Percentiles rank a stretch among this genome's conserved stretches.
Conservation (phyloP, 2,797 vertebrate species). For the Coregonus suidteri region DNA sequence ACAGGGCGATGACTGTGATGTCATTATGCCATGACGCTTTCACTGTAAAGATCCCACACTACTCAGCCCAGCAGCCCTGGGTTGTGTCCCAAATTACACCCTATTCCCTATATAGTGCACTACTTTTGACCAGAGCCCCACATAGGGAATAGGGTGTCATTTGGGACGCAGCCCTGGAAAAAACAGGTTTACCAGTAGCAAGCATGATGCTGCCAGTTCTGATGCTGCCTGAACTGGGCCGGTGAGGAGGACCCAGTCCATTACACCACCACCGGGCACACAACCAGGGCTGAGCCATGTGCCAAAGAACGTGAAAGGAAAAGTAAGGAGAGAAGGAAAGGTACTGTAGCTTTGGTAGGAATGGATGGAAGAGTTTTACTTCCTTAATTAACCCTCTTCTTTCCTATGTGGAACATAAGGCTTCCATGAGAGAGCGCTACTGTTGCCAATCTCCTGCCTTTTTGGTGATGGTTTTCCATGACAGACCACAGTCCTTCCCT, state of each 20-base stretch:
- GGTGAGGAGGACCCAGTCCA: constrained; percentile 31
- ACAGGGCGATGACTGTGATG: constrained; percentile 54
- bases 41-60: constrained; percentile 51
- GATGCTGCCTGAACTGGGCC: constrained; percentile 44
- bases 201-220: constrained; percentile 30
- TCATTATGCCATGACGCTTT: constrained; percentile 51
- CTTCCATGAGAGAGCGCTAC: not conserved
- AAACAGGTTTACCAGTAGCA: constrained; percentile 51
- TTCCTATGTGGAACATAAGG: not conserved
- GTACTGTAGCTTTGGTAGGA: constrained; percentile 1
- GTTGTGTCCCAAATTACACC: not conserved
- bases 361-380: not conserved
- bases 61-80: constrained; percentile 18
- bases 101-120: not conserved
- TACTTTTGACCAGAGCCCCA: not conserved
- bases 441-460: not conserved
- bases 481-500: not conserved
- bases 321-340: constrained; percentile 45
- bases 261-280: constrained; percentile 42
- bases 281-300: constrained; percentile 35
- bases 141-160: not conserved
- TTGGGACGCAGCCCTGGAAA: constrained; percentile 47
- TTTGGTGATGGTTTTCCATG: not conserved
- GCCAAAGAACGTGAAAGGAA: constrained; percentile 50
- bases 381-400: not conserved